Percentiles rank a stretch among this genome's conserved stretches.
Evolutionary conservation across 1,140 invertebrate genomes (phyloP).

Genomic region (Luehdorfia chinensis): DNA sequence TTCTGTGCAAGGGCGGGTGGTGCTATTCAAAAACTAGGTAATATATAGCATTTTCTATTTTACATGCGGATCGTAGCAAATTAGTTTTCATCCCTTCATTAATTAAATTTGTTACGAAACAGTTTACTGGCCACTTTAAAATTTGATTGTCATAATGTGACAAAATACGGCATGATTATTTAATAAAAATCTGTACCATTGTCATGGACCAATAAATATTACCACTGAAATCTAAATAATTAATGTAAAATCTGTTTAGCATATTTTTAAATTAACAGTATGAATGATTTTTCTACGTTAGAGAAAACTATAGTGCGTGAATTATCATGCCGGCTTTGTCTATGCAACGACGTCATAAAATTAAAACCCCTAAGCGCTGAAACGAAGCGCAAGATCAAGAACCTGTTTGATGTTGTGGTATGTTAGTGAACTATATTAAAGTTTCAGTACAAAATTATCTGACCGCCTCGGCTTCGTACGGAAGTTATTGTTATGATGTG

Average conservation of each 20-base stretch:
- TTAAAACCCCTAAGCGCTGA: slow-evolving; percentile 64
- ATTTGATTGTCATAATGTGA: slow-evolving; percentile 25
- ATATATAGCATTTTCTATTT: too few relatives aligned
- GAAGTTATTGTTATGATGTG: slow-evolving; percentile 8
- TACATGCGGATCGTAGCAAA: too few relatives aligned
- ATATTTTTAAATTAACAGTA: slow-evolving; percentile 33
- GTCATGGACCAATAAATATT: slow-evolving; percentile 41
- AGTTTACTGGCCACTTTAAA: slow-evolving; percentile 24
- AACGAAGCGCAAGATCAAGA: slow-evolving; percentile 61
- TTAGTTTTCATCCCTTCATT: too few relatives aligned
- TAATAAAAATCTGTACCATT: slow-evolving; percentile 31
- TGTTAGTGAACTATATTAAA: slow-evolving; percentile 18
- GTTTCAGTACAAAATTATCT: too few relatives aligned
- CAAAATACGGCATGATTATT: slow-evolving; percentile 27
- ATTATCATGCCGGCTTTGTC: slow-evolving; percentile 63
- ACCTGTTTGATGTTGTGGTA: slow-evolving; percentile 59
- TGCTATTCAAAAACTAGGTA: too few relatives aligned
- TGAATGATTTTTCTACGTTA: slow-evolving; percentile 59
- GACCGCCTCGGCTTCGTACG: background rate
- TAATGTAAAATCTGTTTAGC: slow-evolving; percentile 15
- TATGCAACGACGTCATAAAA: slow-evolving; percentile 65
- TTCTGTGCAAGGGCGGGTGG: too few relatives aligned
- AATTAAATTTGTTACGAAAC: too few relatives aligned
- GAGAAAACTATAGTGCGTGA: slow-evolving; percentile 69
- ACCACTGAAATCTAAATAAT: slow-evolving; percentile 11